Conservation (phyloP, 2,888 invertebrate genomes). For the Cephus spinipes region DNA sequence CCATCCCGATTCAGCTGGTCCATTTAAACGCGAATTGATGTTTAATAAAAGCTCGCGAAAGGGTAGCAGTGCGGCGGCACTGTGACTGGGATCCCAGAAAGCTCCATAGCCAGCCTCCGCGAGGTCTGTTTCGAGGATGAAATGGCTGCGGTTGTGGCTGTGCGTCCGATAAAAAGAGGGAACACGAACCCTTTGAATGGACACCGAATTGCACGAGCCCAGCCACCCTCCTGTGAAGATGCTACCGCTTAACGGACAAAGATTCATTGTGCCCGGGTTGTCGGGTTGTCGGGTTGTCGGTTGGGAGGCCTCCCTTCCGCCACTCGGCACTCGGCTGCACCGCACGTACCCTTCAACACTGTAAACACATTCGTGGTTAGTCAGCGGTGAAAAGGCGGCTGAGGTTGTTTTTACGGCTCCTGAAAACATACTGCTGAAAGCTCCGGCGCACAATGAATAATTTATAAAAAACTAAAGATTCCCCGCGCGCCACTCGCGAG, state of each 20-base stretch:
- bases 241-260: slow-evolving; percentile 17
- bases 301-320: not conserved
- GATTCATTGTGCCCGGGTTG: slow-evolving; percentile 18
- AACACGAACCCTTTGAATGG: not conserved
- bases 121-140: not conserved
- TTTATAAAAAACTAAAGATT: slow-evolving; percentile 34
- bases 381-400: slow-evolving; percentile 38
- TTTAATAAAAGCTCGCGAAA: not conserved
- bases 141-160: not conserved
- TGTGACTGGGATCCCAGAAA: not conserved
- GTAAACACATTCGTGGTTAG: slow-evolving; percentile 43
- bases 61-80: not conserved
- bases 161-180: not conserved
- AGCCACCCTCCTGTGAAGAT: not conserved
- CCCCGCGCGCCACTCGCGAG: not conserved
- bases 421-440: slow-evolving; percentile 23
- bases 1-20: not conserved
- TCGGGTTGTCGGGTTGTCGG: not conserved
- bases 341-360: slow-evolving; percentile 14
- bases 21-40: slow-evolving; percentile 10
- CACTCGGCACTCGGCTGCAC: not conserved
- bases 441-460: slow-evolving; percentile 34
- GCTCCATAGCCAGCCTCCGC: not conserved
- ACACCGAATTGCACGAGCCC: not conserved
- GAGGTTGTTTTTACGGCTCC: slow-evolving; percentile 23